Percentiles rank a stretch among this genome's conserved stretches.
These are phyloP conservation scores for Phlogophora meticulosa DNA, from an alignment of 2,888 invertebrate genomes.

Conservation along the genomic window DNA sequence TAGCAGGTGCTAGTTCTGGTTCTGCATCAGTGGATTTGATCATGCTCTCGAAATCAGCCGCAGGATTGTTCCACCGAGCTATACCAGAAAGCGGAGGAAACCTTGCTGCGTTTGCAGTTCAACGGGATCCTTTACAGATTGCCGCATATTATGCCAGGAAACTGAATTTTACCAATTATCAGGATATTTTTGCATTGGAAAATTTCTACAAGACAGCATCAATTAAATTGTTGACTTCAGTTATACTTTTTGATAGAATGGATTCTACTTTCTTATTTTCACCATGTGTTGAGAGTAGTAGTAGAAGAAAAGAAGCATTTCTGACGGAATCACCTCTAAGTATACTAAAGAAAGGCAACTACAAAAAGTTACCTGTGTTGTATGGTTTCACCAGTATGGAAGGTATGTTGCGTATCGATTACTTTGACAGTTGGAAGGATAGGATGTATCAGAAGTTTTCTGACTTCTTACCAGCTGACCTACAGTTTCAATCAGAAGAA, in stretches of 20 bases:
- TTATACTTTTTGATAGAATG: slow-evolving; percentile 48
- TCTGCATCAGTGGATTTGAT: slow-evolving; percentile 73
- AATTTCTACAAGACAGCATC: slow-evolving; percentile 73
- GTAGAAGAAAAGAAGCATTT: slow-evolving; percentile 65
- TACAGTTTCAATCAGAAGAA: slow-evolving; percentile 67
- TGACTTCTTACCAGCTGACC: slow-evolving; percentile 76
- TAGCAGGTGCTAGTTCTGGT: slow-evolving; percentile 76
- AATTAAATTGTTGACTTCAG: slow-evolving; percentile 66
- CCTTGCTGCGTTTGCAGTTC: slow-evolving; percentile 67
- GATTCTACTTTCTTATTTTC: slow-evolving; percentile 66
- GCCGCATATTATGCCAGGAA: slow-evolving; percentile 70
- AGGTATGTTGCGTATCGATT: slow-evolving; percentile 69
- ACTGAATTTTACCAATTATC: slow-evolving; percentile 67
- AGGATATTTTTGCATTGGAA: slow-evolving; percentile 75
- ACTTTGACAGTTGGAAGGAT: slow-evolving; percentile 70
- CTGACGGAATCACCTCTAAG: slow-evolving; percentile 71
- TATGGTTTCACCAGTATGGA: slow-evolving; percentile 79
- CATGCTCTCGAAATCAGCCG: slow-evolving; percentile 70
- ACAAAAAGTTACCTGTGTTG: slow-evolving; percentile 72
- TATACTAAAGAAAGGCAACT: slow-evolving; percentile 70
- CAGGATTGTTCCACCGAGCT: slow-evolving; percentile 75
- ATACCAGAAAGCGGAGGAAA: slow-evolving; percentile 76
- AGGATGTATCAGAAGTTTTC: slow-evolving; percentile 79
- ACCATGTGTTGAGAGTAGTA: slow-evolving; percentile 65
- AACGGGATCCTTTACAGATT: slow-evolving; percentile 71